These are phyloP conservation scores for Rattus rattus DNA, from an alignment of 2,113 vertebrate genomes.

Conservation along the genomic window DNA sequence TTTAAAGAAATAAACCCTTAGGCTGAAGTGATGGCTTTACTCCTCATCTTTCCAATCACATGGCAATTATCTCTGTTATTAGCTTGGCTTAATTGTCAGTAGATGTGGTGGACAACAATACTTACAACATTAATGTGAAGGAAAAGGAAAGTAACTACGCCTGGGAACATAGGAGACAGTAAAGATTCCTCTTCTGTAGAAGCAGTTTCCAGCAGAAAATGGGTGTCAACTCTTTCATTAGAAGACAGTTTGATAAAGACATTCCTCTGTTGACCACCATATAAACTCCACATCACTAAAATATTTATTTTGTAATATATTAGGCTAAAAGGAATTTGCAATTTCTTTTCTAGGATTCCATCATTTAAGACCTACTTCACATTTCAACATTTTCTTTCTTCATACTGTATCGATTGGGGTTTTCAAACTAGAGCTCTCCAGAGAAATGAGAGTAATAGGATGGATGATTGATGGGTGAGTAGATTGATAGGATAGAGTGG, in stretches of 20 bases:
- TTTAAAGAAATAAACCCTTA: background rate
- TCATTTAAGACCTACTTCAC: background rate
- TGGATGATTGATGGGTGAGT: background rate
- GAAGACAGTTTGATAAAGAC: background rate
- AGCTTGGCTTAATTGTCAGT: background rate
- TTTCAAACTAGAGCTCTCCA: background rate
- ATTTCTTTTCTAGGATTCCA: background rate
- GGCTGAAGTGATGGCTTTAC: background rate
- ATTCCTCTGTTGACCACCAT: background rate
- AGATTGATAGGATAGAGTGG: background rate
- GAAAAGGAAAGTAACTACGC: background rate
- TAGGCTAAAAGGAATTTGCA: background rate
- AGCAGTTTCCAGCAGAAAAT: background rate
- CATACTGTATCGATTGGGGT: background rate
- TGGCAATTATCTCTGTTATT: background rate
- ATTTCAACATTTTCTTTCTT: background rate
- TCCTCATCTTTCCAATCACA: background rate
- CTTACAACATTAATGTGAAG: accelerated
- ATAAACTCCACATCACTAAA: background rate
- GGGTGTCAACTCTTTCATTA: background rate
- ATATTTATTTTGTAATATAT: background rate
- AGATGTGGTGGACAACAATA: background rate
- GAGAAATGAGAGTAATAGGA: background rate
- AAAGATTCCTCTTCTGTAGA: background rate
- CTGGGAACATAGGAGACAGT: accelerated